These are phyloP conservation scores for Liopterus haemorrhoidalis DNA, from an alignment of 2,888 invertebrate species.

Conservation along the genomic window DNA sequence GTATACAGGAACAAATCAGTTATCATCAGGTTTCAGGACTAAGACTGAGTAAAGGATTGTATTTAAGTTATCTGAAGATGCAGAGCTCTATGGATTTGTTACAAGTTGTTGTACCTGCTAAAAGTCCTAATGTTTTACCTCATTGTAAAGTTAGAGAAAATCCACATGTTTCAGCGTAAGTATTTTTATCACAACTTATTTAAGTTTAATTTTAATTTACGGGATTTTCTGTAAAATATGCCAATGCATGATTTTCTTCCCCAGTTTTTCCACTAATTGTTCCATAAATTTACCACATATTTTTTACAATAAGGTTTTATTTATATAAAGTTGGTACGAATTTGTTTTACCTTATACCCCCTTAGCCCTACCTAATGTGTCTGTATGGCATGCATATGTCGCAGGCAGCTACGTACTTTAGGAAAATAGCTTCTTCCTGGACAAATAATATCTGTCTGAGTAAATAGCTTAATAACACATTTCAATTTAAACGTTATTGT, in stretches of 20 bases:
- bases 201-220: neutral
- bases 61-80: constrained; percentile 93
- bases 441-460: too few relatives aligned
- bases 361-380: too few relatives aligned
- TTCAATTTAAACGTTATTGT: too few relatives aligned
- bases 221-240: neutral
- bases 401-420: too few relatives aligned
- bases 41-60: constrained; percentile 79
- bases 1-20: constrained; percentile 72
- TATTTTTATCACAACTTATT: constrained; percentile 32
- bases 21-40: constrained; percentile 77
- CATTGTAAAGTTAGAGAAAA: constrained; percentile 90
- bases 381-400: too few relatives aligned
- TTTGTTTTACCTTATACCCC: too few relatives aligned
- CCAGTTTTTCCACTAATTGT: neutral
- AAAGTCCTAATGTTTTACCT: constrained; percentile 91
- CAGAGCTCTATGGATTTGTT: constrained; percentile 94
- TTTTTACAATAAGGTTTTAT: neutral
- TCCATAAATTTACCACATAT: neutral
- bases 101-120: constrained; percentile 85
- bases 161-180: constrained; percentile 91
- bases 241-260: neutral
- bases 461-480: too few relatives aligned
- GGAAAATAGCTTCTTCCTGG: too few relatives aligned
- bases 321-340: too few relatives aligned